Evolutionary conservation across 2,888 invertebrate genomes (phyloP).

Genomic region (Calameuta pallipes): DNA sequence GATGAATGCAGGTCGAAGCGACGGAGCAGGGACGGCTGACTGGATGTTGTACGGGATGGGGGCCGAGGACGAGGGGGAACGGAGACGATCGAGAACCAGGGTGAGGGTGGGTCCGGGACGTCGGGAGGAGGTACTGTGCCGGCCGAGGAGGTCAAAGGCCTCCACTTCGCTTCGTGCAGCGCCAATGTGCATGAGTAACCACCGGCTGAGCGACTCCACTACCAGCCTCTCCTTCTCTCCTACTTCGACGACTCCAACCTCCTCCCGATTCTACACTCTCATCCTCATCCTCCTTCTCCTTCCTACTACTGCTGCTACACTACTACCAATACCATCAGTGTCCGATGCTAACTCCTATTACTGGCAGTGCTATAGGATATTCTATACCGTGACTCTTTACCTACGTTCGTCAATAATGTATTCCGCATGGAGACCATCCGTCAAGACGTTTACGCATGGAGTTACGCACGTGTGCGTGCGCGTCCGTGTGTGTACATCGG

Average conservation of each 20-base stretch:
- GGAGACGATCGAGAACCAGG: conserved; percentile 7
- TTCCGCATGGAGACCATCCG: conserved; percentile 37
- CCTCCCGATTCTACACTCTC: not conserved
- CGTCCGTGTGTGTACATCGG: conserved; percentile 2
- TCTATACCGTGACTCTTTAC: not conserved
- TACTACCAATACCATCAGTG: not conserved
- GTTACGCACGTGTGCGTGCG: conserved; percentile 11
- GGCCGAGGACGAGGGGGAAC: conserved; percentile 9
- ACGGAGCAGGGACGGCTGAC: conserved; percentile 18
- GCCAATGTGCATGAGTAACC: conserved; percentile 46
- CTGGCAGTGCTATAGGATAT: not conserved
- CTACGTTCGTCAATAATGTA: conserved; percentile 45
- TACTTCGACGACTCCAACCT: conserved; percentile 15
- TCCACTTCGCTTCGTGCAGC: conserved; percentile 53
- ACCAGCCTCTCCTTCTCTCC: conserved; percentile 18
- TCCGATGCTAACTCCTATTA: not conserved
- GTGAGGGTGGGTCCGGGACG: conserved; percentile 16
- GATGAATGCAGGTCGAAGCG: conserved; percentile 49
- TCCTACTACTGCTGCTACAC: not conserved
- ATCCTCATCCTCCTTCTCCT: conserved; percentile 3
- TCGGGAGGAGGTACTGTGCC: conserved; percentile 22
- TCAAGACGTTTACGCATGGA: conserved; percentile 23
- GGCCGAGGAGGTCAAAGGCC: conserved; percentile 61
- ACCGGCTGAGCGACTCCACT: conserved; percentile 35
- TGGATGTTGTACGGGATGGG: conserved; percentile 10